phyloP scores from a whole-genome alignment of 2,113 vertebrate species.

The Carettochelys insculpta region DNA sequence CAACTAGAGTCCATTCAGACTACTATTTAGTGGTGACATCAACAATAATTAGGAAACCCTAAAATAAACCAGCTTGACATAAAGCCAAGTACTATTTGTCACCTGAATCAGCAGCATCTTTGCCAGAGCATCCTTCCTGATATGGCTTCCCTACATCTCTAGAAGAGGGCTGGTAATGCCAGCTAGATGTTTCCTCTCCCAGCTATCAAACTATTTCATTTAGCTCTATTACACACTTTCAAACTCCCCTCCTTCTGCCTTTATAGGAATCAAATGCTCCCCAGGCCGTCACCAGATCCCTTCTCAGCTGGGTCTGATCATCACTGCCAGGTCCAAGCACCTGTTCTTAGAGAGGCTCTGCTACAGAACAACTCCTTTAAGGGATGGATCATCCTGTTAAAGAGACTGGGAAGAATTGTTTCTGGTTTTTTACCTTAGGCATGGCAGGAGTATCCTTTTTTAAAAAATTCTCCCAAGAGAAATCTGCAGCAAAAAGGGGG shows the following conservation, averaged over 20 bases:
- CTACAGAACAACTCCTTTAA: neutral
- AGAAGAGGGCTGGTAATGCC: too few species aligned
- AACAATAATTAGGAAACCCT: neutral
- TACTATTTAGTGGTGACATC: neutral
- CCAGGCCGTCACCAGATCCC: neutral
- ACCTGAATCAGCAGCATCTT: neutral
- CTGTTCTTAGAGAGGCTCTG: neutral
- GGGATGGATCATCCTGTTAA: neutral
- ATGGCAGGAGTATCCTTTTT: neutral
- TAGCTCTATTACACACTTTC: neutral
- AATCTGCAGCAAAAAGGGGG: neutral
- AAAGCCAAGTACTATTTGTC: neutral
- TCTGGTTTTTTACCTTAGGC: neutral
- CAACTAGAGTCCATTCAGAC: neutral
- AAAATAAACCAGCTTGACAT: neutral
- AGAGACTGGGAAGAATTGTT: neutral
- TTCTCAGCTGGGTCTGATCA: neutral
- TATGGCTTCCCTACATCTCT: too few species aligned
- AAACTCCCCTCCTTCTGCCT: neutral
- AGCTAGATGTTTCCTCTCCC: too few species aligned
- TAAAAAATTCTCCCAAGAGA: neutral
- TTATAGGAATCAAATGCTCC: neutral
- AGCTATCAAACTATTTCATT: neutral
- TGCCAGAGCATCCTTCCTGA: neutral
- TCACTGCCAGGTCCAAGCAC: neutral